phyloP scores from a whole-genome alignment of 2,888 invertebrate genomes.

The Andricus quercusramuli region DNA sequence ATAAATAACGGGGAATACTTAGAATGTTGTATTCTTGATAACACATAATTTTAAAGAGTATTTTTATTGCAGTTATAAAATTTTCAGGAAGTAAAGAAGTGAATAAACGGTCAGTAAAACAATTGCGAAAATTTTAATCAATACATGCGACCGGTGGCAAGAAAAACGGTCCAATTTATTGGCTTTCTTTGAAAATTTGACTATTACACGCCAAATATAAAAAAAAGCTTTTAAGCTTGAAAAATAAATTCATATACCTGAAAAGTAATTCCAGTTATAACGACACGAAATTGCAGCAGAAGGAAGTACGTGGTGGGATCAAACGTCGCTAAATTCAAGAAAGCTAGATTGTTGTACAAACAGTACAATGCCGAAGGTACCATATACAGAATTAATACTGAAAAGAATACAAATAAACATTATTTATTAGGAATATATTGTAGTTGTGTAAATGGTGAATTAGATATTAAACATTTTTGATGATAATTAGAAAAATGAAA shows the following conservation, averaged over 20 bases:
- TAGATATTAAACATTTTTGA: too few species aligned
- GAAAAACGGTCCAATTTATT: too few species aligned
- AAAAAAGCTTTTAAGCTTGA: not conserved
- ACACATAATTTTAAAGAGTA: too few species aligned
- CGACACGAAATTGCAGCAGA: slow-evolving; percentile 93
- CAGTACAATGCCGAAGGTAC: slow-evolving; percentile 95
- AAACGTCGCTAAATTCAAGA: slow-evolving; percentile 92
- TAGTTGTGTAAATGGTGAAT: too few species aligned
- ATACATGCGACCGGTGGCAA: too few species aligned
- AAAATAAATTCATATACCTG: slow-evolving; percentile 83
- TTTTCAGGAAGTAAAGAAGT: not conserved
- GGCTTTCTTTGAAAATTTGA: too few species aligned
- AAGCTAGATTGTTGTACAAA: slow-evolving; percentile 96
- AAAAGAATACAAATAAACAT: slow-evolving; percentile 66
- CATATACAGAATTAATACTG: slow-evolving; percentile 91
- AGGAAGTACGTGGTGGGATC: slow-evolving; percentile 97
- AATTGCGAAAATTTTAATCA: not conserved
- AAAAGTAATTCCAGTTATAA: slow-evolving; percentile 94
- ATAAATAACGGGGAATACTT: not conserved
- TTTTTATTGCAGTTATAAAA: not conserved
- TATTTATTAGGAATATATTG: too few species aligned
- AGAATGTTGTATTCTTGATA: not conserved
- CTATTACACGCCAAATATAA: too few species aligned
- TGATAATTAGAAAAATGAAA: too few species aligned
- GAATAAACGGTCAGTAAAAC: not conserved